Evolutionary conservation across 2,888 invertebrate genomes (phyloP).

Genomic region (Kuschelorhynchus macadamiae): DNA sequence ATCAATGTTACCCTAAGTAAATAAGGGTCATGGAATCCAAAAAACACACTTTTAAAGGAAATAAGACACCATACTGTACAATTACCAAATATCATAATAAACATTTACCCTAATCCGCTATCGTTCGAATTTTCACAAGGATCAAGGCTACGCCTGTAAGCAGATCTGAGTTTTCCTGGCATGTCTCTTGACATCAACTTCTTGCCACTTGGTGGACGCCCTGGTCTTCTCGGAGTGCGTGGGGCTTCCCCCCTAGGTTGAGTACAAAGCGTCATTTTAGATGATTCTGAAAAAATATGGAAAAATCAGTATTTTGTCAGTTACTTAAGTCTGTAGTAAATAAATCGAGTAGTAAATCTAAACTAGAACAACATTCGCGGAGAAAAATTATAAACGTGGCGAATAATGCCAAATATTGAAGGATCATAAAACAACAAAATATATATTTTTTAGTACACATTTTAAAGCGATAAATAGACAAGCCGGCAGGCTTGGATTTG

Average conservation of each 20-base stretch:
- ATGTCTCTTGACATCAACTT: conserved; percentile 61
- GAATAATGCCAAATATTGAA: too few species aligned
- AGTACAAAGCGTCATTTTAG: conserved; percentile 81
- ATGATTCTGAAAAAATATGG: conserved; percentile 65
- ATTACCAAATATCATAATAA: conserved; percentile 10
- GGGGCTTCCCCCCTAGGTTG: conserved; percentile 72
- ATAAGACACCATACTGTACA: too few species aligned
- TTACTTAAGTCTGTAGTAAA: background rate
- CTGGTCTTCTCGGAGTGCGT: conserved; percentile 78
- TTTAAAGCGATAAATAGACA: too few species aligned
- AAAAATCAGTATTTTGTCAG: background rate
- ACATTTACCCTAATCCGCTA: conserved; percentile 81
- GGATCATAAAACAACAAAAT: too few species aligned
- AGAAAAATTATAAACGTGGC: too few species aligned
- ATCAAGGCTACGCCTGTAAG: conserved; percentile 69
- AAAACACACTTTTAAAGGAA: too few species aligned
- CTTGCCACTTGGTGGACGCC: conserved; percentile 73
- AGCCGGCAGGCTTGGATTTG: too few species aligned
- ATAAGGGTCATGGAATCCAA: too few species aligned
- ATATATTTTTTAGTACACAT: too few species aligned
- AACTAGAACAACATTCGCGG: too few species aligned
- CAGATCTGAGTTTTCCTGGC: conserved; percentile 63
- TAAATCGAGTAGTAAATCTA: too few species aligned
- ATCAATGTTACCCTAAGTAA: too few species aligned
- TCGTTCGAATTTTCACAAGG: conserved; percentile 91